Evolutionary conservation across 64 coral and sea anemone genomes (phyloP), one percentile per base, ranked within the genome.

Genomic region (Hydrozoanthus tunicans): DNA sequence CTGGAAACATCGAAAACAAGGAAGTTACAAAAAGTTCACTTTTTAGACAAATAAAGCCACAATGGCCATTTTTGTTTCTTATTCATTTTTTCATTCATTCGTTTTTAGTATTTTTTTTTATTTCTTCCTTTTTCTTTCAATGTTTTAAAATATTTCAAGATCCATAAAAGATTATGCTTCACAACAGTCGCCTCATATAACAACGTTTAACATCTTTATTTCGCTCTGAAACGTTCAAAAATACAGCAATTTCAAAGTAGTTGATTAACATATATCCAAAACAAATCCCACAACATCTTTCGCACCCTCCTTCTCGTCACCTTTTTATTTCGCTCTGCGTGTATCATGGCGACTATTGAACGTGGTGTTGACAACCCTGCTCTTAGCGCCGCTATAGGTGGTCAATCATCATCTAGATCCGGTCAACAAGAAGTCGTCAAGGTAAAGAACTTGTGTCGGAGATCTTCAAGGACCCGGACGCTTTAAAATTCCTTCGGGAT

Each of bases 301-400:
- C 65, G 15, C 65, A 53, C 12, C 55, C 64, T 13, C 23, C 24
- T 23, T 67, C 62, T 92, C 67, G 1, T 84, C 25, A 59, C 79
- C 90, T 83, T 92, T 92, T 92, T 84, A 92, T 92, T 91, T 91
- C 65, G 90, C 90, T 91, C 90, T 59, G 51, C 23, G 12, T 5
- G 15, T 71, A 91, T 27, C 43, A 82, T 82, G 90, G 79, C 77
- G 56, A 51, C 51, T 3, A 91, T 4, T 14, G 23, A 64, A 71
- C 51, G 90, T 91, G 51, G 17, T n/a, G 79, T 80, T 56, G 78
- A 91, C 43, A 91, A 91, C 80, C 90, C 43, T 25, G 4, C 62
- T 20, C 11, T 65, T 91, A 81, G 43, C 63, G 54, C 63, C 14
- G 3, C 90, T 52, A 80, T 91, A 62, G 25, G 53, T 17, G 62